A percentile compares a stretch with the other conserved stretches of the same genome.
Evolutionary conservation across 2,888 invertebrate genomes (phyloP).

Genomic region (Drosophila lacicola): DNA sequence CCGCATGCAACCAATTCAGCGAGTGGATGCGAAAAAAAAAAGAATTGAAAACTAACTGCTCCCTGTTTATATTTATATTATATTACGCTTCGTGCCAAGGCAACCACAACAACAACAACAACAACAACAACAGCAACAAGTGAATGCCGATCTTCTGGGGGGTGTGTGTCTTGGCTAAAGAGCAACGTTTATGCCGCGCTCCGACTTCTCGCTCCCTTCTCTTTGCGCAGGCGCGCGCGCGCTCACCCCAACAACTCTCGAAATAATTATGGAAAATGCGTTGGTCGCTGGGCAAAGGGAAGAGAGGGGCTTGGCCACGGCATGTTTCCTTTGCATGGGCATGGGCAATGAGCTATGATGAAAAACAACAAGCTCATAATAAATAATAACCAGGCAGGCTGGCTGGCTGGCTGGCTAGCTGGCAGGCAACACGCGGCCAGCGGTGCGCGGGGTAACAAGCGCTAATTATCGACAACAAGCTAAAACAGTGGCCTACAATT

Average conservation of each 20-base stretch:
- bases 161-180: slow-evolving; percentile 75
- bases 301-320: slow-evolving; percentile 30
- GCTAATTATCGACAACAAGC: slow-evolving; percentile 80
- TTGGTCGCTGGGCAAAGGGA: slow-evolving; percentile 16
- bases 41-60: slow-evolving; percentile 76
- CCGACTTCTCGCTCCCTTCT: not conserved
- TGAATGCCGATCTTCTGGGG: slow-evolving; percentile 44
- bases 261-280: slow-evolving; percentile 78
- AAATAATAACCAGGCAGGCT: slow-evolving; percentile 70
- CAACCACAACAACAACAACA: slow-evolving; percentile 15
- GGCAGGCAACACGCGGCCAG: slow-evolving; percentile 28
- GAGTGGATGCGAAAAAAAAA: slow-evolving; percentile 30
- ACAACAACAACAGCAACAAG: slow-evolving; percentile 43
- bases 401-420: slow-evolving; percentile 30
- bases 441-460: slow-evolving; percentile 74
- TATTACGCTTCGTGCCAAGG: slow-evolving; percentile 61
- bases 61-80: slow-evolving; percentile 72
- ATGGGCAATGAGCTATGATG: slow-evolving; percentile 78
- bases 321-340: slow-evolving; percentile 72
- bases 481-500: slow-evolving; percentile 79
- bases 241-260: slow-evolving; percentile 38
- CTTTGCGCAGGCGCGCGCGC: slow-evolving; percentile 57
- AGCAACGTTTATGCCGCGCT: slow-evolving; percentile 56
- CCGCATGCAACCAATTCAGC: slow-evolving; percentile 39
- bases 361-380: slow-evolving; percentile 79